These are phyloP conservation scores for Acleris cristana DNA, from an alignment of 2,888 invertebrate genomes.

Conservation along the genomic window DNA sequence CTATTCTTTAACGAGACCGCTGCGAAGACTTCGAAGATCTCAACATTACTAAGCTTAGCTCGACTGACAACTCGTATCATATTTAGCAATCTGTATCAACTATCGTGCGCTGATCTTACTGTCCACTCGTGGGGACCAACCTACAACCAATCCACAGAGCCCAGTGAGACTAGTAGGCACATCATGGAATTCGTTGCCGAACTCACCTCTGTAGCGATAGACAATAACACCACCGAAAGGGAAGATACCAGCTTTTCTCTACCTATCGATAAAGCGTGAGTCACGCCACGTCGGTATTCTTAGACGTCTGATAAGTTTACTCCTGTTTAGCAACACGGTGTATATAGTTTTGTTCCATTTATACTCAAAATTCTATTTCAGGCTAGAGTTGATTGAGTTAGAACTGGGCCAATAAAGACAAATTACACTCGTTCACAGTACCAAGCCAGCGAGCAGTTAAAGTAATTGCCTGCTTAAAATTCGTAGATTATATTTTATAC, in stretches of 20 bases:
- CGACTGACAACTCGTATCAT: too few relatives aligned
- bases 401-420: background rate
- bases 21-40: too few relatives aligned
- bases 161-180: too few relatives aligned
- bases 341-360: conserved; percentile 33
- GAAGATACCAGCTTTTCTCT: conserved; percentile 45
- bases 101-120: too few relatives aligned
- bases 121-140: too few relatives aligned
- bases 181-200: too few relatives aligned
- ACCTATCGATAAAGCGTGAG: conserved; percentile 46
- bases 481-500: background rate
- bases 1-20: too few relatives aligned
- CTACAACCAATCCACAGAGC: too few relatives aligned
- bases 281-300: conserved; percentile 35
- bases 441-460: background rate
- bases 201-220: too few relatives aligned
- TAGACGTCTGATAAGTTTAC: conserved; percentile 36
- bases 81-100: too few relatives aligned
- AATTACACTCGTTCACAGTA: background rate
- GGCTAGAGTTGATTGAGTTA: background rate
- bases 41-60: too few relatives aligned
- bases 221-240: background rate
- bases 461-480: background rate
- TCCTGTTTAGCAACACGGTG: conserved; percentile 33
- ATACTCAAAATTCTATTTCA: conserved; percentile 29